phyloP scores from a whole-genome alignment of 2,888 invertebrate genomes.

The Pseudococcus longispinus region DNA sequence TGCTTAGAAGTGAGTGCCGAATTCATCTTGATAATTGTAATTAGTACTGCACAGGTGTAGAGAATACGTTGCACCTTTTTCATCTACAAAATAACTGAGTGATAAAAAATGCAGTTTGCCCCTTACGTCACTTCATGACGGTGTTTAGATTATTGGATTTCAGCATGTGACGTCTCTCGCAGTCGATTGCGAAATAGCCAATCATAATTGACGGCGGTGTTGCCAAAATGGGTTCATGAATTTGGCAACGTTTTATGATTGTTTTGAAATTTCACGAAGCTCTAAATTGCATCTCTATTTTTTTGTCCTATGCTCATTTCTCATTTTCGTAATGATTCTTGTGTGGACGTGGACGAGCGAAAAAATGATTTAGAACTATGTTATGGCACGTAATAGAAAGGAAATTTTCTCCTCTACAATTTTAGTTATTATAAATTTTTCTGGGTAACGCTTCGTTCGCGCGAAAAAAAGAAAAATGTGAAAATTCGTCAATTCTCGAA shows the following conservation, averaged over 20 bases:
- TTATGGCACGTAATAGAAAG: too few relatives aligned
- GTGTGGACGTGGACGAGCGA: too few relatives aligned
- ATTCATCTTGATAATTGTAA: neutral
- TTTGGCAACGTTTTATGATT: neutral
- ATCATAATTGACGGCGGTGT: neutral
- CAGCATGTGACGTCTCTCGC: neutral
- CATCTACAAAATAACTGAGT: neutral
- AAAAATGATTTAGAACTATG: too few relatives aligned
- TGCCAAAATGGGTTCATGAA: neutral
- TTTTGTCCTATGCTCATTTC: too few relatives aligned
- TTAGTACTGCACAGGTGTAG: slow-evolving; percentile 9
- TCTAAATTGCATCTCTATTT: too few relatives aligned
- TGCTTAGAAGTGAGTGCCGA: slow-evolving; percentile 70
- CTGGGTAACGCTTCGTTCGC: too few relatives aligned
- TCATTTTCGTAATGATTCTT: too few relatives aligned
- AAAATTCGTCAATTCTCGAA: too few relatives aligned
- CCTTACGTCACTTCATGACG: neutral
- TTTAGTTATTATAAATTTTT: too few relatives aligned
- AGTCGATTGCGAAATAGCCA: neutral
- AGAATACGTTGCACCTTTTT: neutral
- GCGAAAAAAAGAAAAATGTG: too few relatives aligned
- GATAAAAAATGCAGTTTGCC: neutral
- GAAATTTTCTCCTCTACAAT: too few relatives aligned
- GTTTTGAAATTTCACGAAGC: neutral
- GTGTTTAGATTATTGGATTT: neutral